Evolutionary conservation across 2,113 vertebrate species (phyloP).

Genomic region (Phycodurus eques): DNA sequence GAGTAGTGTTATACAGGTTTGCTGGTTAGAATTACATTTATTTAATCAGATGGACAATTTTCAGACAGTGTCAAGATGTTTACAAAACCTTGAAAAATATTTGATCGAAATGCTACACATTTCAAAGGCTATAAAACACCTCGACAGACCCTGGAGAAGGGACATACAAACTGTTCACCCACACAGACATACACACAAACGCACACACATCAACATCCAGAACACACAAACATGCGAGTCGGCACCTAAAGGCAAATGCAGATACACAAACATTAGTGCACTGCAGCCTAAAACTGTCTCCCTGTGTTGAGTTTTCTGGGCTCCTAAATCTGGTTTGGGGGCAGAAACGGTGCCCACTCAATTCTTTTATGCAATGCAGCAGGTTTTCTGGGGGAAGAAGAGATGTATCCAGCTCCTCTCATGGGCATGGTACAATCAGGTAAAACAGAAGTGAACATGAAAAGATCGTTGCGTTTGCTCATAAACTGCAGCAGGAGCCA

Average conservation of each 20-base stretch:
- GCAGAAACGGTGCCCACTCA: conserved; percentile 75
- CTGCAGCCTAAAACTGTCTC: conserved; percentile 74
- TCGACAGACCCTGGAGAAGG: conserved; percentile 58
- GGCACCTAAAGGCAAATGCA: conserved; percentile 71
- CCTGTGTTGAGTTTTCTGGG: conserved; percentile 72
- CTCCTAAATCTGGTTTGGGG: conserved; percentile 75
- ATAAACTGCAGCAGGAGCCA: conserved; percentile 16
- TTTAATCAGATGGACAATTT: conserved; percentile 53
- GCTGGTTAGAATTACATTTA: conserved; percentile 37
- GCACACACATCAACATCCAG: conserved; percentile 20
- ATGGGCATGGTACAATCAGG: conserved; percentile 62
- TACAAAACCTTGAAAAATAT: conserved; percentile 60
- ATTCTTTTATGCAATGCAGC: conserved; percentile 73
- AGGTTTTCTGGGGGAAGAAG: conserved; percentile 69
- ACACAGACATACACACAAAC: conserved; percentile 43
- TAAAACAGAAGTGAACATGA: conserved; percentile 61
- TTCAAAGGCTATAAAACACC: conserved; percentile 64
- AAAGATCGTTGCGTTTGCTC: conserved; percentile 24
- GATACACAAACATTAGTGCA: conserved; percentile 71
- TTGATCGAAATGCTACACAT: conserved; percentile 58
- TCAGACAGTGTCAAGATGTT: conserved; percentile 50
- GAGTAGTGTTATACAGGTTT: conserved; percentile 35
- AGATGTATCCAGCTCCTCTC: conserved; percentile 63
- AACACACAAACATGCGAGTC: conserved; percentile 38
- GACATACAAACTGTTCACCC: conserved; percentile 61